Base-by-base conservation (phyloP, 1,140 invertebrate species). In the Samia ricini region DNA sequence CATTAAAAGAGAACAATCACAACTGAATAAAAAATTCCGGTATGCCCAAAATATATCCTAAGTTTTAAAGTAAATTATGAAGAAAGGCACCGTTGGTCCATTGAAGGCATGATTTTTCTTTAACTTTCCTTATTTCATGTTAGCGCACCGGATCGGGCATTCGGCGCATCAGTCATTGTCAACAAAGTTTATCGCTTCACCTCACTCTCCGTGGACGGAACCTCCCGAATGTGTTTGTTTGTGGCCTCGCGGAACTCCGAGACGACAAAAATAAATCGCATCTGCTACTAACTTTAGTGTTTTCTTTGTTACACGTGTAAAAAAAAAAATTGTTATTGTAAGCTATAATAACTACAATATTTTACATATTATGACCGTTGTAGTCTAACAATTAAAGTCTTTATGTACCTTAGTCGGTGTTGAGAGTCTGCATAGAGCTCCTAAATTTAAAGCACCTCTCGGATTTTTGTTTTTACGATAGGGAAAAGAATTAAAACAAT, bases 161-260 rank as follows among this genome's bases (percentile, higher is more conserved):
- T 69, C 61, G 59, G 59, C 64, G 76, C 77, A 85, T 85, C 81
- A 83, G 76, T 85, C 79, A 79, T 85, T 87, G 81, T 85, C 81
- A 84, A 84, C 78, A 79, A 85, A 85, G 66, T 84, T 79, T 77
- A 75, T 77, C 74, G 68, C 69, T 56, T 59, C 68, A 65, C 63
- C 62, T 68, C 71, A 65, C 57, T 60, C 61, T 60, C 64, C 64
- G 29, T 24, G 57, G 64, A 73, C 65, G 68, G 72, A 82, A 81
- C 77, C 73, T 71, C 64, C 72, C 76, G 76, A 81, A 84, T 81
- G 81, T 86, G 77, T 80, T 81, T 81, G 75, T 78, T 42, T 79
- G 77, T 74, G 76, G 81, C 71, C 70, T 66, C 71, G 33, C 1
- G 15, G 64, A 67, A 77, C 66, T 60, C 61, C 22, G 50, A 65